Evolutionary conservation across 2,113 vertebrate genomes (phyloP).

Genomic region (Myotis yumanensis): DNA sequence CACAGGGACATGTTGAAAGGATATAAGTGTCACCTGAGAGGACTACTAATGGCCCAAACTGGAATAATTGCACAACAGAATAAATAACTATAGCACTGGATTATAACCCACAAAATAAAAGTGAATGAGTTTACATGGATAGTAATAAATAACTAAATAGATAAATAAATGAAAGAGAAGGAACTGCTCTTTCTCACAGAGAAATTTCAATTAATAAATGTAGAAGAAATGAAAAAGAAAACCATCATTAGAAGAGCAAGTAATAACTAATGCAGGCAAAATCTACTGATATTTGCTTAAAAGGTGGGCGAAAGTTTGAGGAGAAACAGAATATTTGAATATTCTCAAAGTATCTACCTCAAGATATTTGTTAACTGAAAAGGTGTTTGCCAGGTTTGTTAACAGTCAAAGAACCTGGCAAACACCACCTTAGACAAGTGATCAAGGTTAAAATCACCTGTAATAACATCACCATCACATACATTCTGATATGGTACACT

Average conservation of each 20-base stretch:
- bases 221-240: neutral
- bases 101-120: conserved; percentile 18
- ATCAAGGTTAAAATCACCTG: neutral
- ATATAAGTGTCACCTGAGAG: neutral
- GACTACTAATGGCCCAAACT: neutral
- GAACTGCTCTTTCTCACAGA: neutral
- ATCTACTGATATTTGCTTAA: neutral
- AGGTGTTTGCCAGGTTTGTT: no score
- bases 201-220: conserved; percentile 9
- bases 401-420: neutral
- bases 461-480: neutral
- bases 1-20: neutral
- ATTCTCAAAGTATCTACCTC: neutral
- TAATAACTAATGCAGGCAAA: neutral
- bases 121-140: neutral
- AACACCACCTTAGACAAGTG: neutral
- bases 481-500: neutral
- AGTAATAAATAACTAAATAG: neutral
- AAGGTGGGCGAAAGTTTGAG: neutral
- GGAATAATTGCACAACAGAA: neutral
- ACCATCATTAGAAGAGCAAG: neutral
- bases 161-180: neutral
- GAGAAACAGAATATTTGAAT: neutral
- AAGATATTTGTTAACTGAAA: neutral
- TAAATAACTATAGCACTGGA: neutral